Conservation (phyloP, 2,113 vertebrate genomes). For the Psophia crepitans region DNA sequence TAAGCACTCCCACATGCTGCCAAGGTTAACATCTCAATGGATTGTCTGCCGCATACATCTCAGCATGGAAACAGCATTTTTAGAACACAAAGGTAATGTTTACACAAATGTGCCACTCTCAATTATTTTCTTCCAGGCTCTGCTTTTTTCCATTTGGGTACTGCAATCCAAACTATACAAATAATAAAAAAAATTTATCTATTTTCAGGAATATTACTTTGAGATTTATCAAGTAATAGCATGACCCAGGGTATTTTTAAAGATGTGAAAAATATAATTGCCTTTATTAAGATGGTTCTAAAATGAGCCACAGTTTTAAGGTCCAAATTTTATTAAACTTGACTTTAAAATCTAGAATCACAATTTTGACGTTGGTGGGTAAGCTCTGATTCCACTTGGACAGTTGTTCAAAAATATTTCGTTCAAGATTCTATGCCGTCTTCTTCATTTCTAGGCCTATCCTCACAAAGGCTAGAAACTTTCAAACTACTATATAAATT, state of each 20-base stretch:
- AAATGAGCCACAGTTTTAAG: background rate
- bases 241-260: background rate
- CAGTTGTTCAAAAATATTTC: background rate
- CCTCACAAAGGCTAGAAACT: background rate
- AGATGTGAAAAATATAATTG: background rate
- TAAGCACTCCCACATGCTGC: background rate
- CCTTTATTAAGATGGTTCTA: background rate
- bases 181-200: background rate
- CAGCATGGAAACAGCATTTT: background rate
- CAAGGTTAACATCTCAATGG: background rate
- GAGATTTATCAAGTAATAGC: background rate
- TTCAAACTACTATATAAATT: background rate
- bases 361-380: background rate
- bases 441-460: background rate
- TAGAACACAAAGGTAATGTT: background rate
- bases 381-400: background rate
- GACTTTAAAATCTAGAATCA: background rate
- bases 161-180: background rate
- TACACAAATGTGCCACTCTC: background rate
- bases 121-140: background rate
- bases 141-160: background rate
- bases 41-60: background rate
- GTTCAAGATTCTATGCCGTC: background rate
- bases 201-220: background rate
- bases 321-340: background rate